These are phyloP conservation scores for Macrosiphum euphorbiae DNA, from an alignment of 2,888 invertebrate genomes.

Conservation along the genomic window DNA sequence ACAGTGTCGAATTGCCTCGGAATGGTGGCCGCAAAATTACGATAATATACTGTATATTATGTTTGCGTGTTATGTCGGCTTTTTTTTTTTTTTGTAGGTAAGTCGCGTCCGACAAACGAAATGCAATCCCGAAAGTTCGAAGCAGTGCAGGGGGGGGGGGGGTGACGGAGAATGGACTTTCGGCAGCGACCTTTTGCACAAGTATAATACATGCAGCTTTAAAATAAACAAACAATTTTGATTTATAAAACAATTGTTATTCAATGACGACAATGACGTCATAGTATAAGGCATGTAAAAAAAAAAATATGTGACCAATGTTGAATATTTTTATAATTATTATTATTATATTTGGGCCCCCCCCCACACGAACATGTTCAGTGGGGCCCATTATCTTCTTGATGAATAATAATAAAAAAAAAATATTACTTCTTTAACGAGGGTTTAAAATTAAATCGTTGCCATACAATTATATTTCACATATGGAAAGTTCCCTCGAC, in stretches of 20 bases:
- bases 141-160: background rate
- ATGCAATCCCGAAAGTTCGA: background rate
- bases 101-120: background rate
- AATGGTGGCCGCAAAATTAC: background rate
- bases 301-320: background rate
- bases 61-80: background rate
- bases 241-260: background rate
- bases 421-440: background rate
- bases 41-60: background rate
- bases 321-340: background rate
- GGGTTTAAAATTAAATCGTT: background rate
- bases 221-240: background rate
- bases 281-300: background rate
- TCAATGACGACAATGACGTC: background rate
- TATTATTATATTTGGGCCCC: no score
- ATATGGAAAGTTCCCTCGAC: no score
- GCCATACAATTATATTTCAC: no score
- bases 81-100: background rate
- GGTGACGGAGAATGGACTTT: background rate
- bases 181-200: background rate
- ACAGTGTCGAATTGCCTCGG: slow-evolving; percentile 5
- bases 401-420: no score
- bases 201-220: background rate
- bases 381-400: no score
- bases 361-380: no score